Evolutionary conservation across 2,113 vertebrate species (phyloP), one percentile per base, ranked within the genome.

Genomic region (Solea senegalensis): DNA sequence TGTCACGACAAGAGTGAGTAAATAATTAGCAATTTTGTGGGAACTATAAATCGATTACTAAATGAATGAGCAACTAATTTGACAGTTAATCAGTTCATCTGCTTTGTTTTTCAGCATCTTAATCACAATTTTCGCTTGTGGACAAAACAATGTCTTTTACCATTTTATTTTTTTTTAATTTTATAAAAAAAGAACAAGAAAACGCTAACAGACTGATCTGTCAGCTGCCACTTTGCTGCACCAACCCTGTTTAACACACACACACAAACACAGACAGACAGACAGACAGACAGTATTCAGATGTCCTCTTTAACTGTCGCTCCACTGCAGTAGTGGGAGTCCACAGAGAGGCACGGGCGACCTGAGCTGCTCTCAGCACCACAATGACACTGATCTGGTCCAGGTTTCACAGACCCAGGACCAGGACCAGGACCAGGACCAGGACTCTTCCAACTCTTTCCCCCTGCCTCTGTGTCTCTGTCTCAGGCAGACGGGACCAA

Each of bases 281-380:
- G 41, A 75, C 52, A 53, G 27, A 69, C 44, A 65, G 52, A 57
- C 59, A 67, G 54, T 62, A 62, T 76, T 73, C 69, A 80, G 50
- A 71, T 27, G 54, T 74, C 62, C 65, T 74, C 70, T 75, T 48
- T 28, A 46, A 78, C 73, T 40, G 49, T 61, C 34, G 60, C 65
- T 54, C 53, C 26, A 41, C 70, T 79, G 81, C 76, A 89, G 87
- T 82, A 88, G 85, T 74, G 40, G 64, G 59, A 78, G 21, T 12
- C 65, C 74, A 68, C 57, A 53, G 59, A 72, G 66, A 75, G 48
- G 66, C 55, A 45, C 53, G 67, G 55, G 73, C 69, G 67, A 72
- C 68, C 72, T 73, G 81, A 86, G 83, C 81, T 74, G 78, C 70
- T 74, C 52, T 69, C 64, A 71, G 28, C 57, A 69, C 44, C 15